Evolutionary conservation across 2,113 vertebrate species (phyloP).

Genomic region (Corythornis vintsioides): DNA sequence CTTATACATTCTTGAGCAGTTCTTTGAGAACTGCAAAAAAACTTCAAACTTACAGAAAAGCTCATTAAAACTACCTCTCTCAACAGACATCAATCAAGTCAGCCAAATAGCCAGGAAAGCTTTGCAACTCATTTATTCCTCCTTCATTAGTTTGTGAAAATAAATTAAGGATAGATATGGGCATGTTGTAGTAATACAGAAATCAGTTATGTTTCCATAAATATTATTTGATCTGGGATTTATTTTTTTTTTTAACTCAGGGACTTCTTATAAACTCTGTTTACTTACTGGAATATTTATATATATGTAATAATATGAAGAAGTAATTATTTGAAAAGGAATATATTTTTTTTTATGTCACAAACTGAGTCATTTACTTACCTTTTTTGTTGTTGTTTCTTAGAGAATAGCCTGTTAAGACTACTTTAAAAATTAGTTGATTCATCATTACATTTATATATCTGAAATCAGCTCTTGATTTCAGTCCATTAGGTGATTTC

Average conservation of each 20-base stretch:
- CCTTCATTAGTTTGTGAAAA: neutral
- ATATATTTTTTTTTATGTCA: neutral
- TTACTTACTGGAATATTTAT: neutral
- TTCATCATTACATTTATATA: neutral
- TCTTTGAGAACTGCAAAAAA: neutral
- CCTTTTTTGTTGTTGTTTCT: neutral
- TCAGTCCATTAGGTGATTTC: neutral
- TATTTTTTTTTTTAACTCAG: neutral
- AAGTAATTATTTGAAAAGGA: neutral
- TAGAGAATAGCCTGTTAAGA: neutral
- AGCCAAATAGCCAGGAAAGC: neutral
- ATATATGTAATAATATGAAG: neutral
- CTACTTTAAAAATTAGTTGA: neutral
- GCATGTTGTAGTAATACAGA: neutral
- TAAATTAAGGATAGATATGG: neutral
- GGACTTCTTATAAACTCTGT: neutral
- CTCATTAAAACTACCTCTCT: neutral
- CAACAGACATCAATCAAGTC: neutral
- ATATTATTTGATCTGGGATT: neutral
- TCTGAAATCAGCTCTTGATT: neutral
- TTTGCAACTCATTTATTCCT: neutral
- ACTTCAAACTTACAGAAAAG: neutral
- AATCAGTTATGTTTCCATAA: neutral
- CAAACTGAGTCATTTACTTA: neutral
- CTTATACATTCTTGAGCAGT: neutral